Evolutionary conservation across 2,888 invertebrate genomes (phyloP).

Genomic region (Drosophila mimica): DNA sequence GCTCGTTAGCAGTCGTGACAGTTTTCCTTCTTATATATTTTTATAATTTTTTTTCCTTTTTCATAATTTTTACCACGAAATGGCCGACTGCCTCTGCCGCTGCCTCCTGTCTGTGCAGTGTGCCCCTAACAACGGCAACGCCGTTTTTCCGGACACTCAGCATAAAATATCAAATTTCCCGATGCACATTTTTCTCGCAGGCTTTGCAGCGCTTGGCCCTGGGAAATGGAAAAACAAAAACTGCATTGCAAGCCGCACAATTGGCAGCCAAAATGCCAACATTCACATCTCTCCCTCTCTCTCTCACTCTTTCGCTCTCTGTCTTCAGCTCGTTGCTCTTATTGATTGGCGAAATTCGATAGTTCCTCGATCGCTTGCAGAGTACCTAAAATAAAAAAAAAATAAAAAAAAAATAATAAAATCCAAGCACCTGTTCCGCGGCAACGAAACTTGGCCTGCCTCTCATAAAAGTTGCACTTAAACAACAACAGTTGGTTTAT

Average conservation of each 20-base stretch:
- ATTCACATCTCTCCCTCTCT: conserved; percentile 67
- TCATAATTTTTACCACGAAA: conserved; percentile 77
- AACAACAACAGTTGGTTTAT: conserved; percentile 40
- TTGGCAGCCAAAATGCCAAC: conserved; percentile 80
- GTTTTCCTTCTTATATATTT: conserved; percentile 60
- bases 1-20: conserved; percentile 78
- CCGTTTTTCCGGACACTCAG: conserved; percentile 57
- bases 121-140: conserved; percentile 8
- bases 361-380: conserved; percentile 32
- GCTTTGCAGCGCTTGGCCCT: conserved; percentile 50
- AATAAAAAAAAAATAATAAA: background rate
- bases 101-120: background rate
- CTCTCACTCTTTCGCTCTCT: conserved; percentile 50
- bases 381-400: conserved; percentile 1
- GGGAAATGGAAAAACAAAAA: conserved; percentile 48
- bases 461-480: conserved; percentile 19
- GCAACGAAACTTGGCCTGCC: conserved; percentile 17
- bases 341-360: conserved; percentile 75
- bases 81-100: conserved; percentile 43
- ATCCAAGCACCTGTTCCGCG: conserved; percentile 50
- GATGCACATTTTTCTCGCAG: conserved; percentile 67
- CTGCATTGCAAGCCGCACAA: conserved; percentile 54
- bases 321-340: background rate
- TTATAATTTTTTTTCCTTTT: conserved; percentile 46
- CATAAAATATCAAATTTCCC: conserved; percentile 75